Base-by-base conservation (phyloP, 2,888 invertebrate species). In the Melieria picta region DNA sequence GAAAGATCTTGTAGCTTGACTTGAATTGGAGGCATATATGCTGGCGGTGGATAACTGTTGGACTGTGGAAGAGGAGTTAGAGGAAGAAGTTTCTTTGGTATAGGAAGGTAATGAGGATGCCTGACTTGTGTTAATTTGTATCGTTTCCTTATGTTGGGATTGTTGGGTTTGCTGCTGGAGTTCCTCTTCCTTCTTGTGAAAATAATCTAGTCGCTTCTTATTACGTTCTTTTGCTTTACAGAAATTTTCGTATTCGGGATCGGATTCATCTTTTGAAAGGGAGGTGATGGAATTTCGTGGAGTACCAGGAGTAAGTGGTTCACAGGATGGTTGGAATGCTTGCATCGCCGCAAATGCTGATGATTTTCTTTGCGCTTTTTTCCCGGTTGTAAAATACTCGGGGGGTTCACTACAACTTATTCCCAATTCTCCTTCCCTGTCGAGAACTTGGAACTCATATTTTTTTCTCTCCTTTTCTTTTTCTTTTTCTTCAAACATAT, bases 271-370 rank as follows among this genome's bases (percentile, higher is more conserved):
- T 65, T 80, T 75, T 58, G 77, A 65, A 30, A 79, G 72, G 72
- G 83, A 81, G 4, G 73, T 75, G 55, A 82, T 69, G 10, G 83
- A 81, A 56, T 76, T 77, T 13, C 82, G 79, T 7, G 83, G 82
- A 30, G 78, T 75, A 47, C 73, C 56, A 46, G 80, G 71, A 65
- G 79, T 74, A 11, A 84, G 78, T 48, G 83, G 83, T 61, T 82
- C 80, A 58, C 80, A 77, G 61, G 83, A 84, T 45, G 87, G 84
- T 80, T 86, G 84, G 82, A 86, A 87, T 82, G 86, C 84, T 80
- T 83, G 83, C 81, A 86, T 82, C 71, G 84, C 84, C 73, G 86
- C 84, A 78, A 87, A 87, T 72, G 87, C 86, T 4, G 86, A 85
- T 11, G 81, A 78, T 47, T 83, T 82, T 47, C 79, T 77, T 4